These are phyloP conservation scores for Volucella bombylans DNA, from an alignment of 2,888 invertebrate species.

Conservation along the genomic window DNA sequence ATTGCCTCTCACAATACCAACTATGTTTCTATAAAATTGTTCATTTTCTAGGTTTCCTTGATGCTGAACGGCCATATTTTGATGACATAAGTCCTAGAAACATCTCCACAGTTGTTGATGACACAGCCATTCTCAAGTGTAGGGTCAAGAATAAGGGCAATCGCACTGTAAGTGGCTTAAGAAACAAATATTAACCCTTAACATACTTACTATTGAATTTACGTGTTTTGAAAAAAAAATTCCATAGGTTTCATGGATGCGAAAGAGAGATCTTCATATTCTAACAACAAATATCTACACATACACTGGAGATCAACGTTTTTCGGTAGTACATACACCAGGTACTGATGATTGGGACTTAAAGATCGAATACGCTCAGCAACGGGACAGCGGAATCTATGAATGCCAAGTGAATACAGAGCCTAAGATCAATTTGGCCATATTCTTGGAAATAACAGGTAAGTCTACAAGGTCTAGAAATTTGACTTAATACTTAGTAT, in stretches of 20 bases:
- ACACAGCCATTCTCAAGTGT: slow-evolving; percentile 90
- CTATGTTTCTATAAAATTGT: neutral
- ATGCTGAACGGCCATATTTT: slow-evolving; percentile 88
- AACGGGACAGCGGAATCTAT: slow-evolving; percentile 92
- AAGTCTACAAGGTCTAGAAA: slow-evolving; percentile 76
- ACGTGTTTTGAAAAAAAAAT: neutral
- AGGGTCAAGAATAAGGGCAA: slow-evolving; percentile 93
- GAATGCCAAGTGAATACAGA: slow-evolving; percentile 95
- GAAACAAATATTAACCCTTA: neutral
- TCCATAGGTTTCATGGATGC: slow-evolving; percentile 82
- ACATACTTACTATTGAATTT: neutral
- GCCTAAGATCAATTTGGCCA: slow-evolving; percentile 93
- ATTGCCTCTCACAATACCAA: too few relatives aligned
- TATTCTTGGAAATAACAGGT: slow-evolving; percentile 91
- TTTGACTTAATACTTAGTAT: neutral
- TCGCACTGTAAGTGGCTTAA: slow-evolving; percentile 87
- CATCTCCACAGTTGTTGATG: slow-evolving; percentile 92
- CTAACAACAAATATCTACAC: slow-evolving; percentile 92
- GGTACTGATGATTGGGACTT: slow-evolving; percentile 94
- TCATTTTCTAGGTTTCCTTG: slow-evolving; percentile 73
- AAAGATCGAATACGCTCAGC: slow-evolving; percentile 91
- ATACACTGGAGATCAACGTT: slow-evolving; percentile 93
- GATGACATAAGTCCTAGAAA: slow-evolving; percentile 92
- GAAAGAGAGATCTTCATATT: slow-evolving; percentile 87
- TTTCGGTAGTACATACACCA: slow-evolving; percentile 92